Evolutionary conservation across 2,797 vertebrate genomes (phyloP).

Genomic region (Forpus xanthops): DNA sequence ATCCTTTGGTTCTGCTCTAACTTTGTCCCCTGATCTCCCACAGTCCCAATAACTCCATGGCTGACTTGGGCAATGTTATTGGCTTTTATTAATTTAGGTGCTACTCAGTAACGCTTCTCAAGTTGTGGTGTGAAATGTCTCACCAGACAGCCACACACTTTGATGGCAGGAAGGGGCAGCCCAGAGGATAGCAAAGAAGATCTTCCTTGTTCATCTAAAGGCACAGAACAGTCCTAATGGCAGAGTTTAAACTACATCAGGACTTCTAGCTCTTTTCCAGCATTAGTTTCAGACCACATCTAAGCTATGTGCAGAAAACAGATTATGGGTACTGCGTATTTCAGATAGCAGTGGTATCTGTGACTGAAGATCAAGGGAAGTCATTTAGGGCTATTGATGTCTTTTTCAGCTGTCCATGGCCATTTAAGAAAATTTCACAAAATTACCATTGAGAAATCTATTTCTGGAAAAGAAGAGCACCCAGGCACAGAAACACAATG

Average conservation of each 20-base stretch:
- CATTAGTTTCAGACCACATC: not conserved
- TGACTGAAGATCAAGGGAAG: not conserved
- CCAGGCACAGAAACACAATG: not conserved
- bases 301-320: not conserved
- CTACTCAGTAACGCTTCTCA: not conserved
- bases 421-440: not conserved
- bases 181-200: not conserved
- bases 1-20: not conserved
- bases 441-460: not conserved
- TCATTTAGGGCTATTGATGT: not conserved
- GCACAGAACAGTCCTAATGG: not conserved
- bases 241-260: not conserved
- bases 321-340: not conserved
- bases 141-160: not conserved
- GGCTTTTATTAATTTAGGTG: not conserved
- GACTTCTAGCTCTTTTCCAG: not conserved
- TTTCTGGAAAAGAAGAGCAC: not conserved
- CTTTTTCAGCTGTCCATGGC: not conserved
- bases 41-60: not conserved
- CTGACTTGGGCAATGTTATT: not conserved
- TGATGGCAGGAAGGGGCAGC: not conserved
- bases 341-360: not conserved
- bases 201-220: not conserved
- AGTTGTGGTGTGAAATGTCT: fast-evolving
- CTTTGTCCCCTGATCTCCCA: not conserved